Evolutionary conservation across 2,797 vertebrate species (phyloP).

Genomic region (Paedocypris micromegethes): DNA sequence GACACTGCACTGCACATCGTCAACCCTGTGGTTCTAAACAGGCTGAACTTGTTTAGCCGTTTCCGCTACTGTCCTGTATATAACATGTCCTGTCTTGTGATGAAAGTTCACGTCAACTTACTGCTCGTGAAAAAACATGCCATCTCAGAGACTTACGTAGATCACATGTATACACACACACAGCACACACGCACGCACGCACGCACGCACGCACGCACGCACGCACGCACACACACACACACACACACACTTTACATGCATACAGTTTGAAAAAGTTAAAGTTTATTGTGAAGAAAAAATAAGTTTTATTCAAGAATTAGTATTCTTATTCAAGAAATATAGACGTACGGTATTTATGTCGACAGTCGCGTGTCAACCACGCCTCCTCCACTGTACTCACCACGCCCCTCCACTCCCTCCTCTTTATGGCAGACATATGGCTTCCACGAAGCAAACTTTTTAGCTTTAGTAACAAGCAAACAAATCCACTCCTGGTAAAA

Average conservation of each 20-base stretch:
- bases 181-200: no score
- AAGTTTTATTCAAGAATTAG: no score
- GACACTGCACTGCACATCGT: no score
- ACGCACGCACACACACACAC: no score
- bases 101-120: neutral
- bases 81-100: constrained; percentile 38
- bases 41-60: constrained; percentile 34
- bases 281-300: no score
- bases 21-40: neutral
- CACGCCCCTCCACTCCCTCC: constrained; percentile 45
- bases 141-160: no score
- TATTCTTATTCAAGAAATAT: no score
- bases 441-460: constrained; percentile 45
- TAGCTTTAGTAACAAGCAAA: neutral
- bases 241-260: no score
- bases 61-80: constrained; percentile 5
- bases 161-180: no score
- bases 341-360: neutral
- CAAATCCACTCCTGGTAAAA: constrained; percentile 4
- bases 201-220: no score
- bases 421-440: constrained; percentile 39
- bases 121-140: neutral
- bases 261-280: no score
- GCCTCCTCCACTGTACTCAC: constrained; percentile 45
- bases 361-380: constrained; percentile 32